A percentile compares a stretch with the other conserved stretches of the same genome.
Conservation (phyloP, 1,140 invertebrate genomes). For the Halictus rubicundus region DNA sequence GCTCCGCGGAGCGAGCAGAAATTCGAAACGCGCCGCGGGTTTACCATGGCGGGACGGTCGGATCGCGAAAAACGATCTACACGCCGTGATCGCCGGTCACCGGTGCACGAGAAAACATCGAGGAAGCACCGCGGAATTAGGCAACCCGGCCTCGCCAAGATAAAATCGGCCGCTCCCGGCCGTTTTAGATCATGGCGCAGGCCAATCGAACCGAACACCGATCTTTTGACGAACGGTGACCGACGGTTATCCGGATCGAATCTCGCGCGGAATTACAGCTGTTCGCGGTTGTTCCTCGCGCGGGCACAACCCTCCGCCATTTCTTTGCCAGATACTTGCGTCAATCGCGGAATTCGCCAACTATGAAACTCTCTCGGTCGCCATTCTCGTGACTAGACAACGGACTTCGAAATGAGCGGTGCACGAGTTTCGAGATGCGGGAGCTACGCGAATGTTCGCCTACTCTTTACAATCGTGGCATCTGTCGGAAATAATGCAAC, state of each 20-base stretch:
- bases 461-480: too few relatives aligned
- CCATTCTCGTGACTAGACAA: neutral
- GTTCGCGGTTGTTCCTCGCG: neutral
- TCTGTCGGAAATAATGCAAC: too few relatives aligned
- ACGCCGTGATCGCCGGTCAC: constrained; percentile 47
- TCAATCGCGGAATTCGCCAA: neutral
- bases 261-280: neutral
- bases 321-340: neutral
- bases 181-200: constrained; percentile 4
- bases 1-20: constrained; percentile 58
- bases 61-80: constrained; percentile 47
- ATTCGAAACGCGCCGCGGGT: constrained; percentile 53
- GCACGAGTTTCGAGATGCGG: too few relatives aligned
- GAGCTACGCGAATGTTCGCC: too few relatives aligned
- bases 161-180: constrained; percentile 8
- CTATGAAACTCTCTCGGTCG: too few relatives aligned
- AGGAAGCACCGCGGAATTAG: constrained; percentile 25
- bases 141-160: constrained; percentile 11
- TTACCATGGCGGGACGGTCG: constrained; percentile 19
- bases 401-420: too few relatives aligned
- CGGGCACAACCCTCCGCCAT: too few relatives aligned
- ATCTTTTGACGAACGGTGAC: neutral
- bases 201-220: neutral
- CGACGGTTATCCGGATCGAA: neutral
- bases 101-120: constrained; percentile 12